These are phyloP conservation scores for Micromussa lordhowensis DNA, from an alignment of 92 coral and sea anemone species.

Conservation along the genomic window DNA sequence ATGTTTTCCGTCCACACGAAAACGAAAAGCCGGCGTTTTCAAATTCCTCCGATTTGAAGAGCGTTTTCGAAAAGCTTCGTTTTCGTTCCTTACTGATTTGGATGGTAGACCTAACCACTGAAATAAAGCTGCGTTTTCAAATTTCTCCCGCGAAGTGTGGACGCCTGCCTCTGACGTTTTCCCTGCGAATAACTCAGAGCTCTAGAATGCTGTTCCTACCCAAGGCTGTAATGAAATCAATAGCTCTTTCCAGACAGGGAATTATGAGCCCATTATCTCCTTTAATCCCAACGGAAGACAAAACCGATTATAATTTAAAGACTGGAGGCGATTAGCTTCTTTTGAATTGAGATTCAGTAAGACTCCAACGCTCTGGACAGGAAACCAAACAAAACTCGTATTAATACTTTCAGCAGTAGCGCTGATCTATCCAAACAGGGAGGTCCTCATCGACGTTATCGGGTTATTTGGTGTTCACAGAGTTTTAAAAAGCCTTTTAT, in stretches of 20 bases:
- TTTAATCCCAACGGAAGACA: not conserved
- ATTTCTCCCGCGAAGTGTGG: too few species aligned
- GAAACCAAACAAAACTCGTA: not conserved
- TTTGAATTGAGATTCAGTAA: not conserved
- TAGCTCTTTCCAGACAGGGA: not conserved
- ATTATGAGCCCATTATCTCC: not conserved
- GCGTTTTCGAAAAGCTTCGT: too few species aligned
- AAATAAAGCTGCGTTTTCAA: too few species aligned
- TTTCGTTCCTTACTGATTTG: too few species aligned
- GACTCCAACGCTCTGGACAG: not conserved
- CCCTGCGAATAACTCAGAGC: not conserved
- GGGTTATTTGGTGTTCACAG: not conserved
- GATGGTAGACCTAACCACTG: too few species aligned
- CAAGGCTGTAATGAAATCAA: not conserved
- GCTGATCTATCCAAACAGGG: not conserved
- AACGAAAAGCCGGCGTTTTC: too few species aligned
- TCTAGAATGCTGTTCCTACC: not conserved
- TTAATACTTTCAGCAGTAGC: not conserved
- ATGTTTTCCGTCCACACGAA: too few species aligned
- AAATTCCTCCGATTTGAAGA: too few species aligned
- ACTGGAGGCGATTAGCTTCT: not conserved
- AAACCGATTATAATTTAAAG: not conserved
- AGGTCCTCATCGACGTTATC: not conserved
- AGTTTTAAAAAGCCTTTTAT: not conserved
- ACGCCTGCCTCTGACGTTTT: not conserved